Evolutionary conservation across 2,888 invertebrate species (phyloP).

Genomic region (Eupithecia subfuscata): DNA sequence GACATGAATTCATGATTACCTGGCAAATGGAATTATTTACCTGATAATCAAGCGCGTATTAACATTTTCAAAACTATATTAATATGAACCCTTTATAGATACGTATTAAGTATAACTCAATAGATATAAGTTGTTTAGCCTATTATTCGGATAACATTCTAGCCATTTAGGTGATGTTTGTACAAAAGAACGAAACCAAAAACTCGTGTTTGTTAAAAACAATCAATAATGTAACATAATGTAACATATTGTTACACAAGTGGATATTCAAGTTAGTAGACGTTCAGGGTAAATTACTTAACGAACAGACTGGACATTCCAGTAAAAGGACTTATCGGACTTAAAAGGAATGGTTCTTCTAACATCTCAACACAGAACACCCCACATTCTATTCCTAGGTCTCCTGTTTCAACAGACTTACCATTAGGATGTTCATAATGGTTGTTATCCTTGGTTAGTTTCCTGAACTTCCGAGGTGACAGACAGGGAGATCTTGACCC

Average conservation of each 20-base stretch:
- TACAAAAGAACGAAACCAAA: not conserved
- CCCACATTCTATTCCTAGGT: not conserved
- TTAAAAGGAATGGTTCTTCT: not conserved
- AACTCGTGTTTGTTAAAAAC: not conserved
- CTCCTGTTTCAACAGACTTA: constrained; percentile 49
- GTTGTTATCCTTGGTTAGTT: constrained; percentile 82
- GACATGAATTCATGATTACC: constrained; percentile 45
- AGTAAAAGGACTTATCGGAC: too few relatives aligned
- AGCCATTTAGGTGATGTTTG: not conserved
- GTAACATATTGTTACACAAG: too few relatives aligned
- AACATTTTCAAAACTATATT: not conserved
- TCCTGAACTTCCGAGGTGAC: constrained; percentile 85
- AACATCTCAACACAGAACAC: not conserved
- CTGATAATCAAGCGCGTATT: not conserved
- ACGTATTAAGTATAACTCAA: not conserved
- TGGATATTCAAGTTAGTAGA: too few relatives aligned
- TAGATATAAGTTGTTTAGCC: not conserved
- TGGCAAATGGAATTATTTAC: constrained; percentile 13
- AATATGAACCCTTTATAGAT: not conserved
- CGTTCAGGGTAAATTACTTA: too few relatives aligned
- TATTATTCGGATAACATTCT: not conserved
- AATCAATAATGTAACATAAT: not conserved
- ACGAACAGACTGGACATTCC: too few relatives aligned
- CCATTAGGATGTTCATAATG: constrained; percentile 80
- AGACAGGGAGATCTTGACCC: constrained; percentile 84